Conservation (phyloP, 2,888 invertebrate species). For the Daptonema setosum region DNA sequence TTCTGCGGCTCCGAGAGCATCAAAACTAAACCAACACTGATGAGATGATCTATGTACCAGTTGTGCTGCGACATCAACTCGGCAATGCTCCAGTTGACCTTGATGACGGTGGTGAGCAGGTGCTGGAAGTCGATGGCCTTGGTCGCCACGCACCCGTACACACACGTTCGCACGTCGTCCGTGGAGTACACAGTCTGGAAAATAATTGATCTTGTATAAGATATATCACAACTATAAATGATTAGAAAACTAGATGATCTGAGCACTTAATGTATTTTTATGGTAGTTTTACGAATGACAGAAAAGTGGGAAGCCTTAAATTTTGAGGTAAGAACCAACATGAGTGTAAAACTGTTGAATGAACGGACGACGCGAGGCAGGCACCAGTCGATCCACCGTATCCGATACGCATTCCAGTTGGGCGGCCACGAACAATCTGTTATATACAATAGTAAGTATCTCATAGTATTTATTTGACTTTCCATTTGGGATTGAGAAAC, state of each 20-base stretch:
- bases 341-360: slow-evolving; percentile 33
- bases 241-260: neutral
- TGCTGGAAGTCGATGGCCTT: slow-evolving; percentile 53
- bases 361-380: slow-evolving; percentile 38
- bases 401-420: slow-evolving; percentile 63
- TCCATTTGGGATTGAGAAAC: too few relatives aligned
- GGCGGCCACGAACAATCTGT: slow-evolving; percentile 53
- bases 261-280: neutral
- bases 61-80: slow-evolving; percentile 85
- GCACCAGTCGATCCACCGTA: slow-evolving; percentile 61
- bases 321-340: slow-evolving; percentile 20
- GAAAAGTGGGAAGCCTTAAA: too few relatives aligned
- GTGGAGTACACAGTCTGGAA: slow-evolving; percentile 48
- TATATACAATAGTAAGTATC: too few relatives aligned
- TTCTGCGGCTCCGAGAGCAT: too few relatives aligned
- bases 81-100: slow-evolving; percentile 60
- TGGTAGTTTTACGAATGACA: too few relatives aligned
- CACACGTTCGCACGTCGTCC: slow-evolving; percentile 42
- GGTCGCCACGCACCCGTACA: slow-evolving; percentile 64
- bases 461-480: too few relatives aligned
- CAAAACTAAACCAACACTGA: slow-evolving; percentile 25
- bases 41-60: slow-evolving; percentile 42
- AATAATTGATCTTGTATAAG: too few relatives aligned
- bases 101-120: slow-evolving; percentile 54
- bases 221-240: too few relatives aligned